Evolutionary conservation across 2,797 vertebrate species (phyloP).

Genomic region (Mareca penelope): DNA sequence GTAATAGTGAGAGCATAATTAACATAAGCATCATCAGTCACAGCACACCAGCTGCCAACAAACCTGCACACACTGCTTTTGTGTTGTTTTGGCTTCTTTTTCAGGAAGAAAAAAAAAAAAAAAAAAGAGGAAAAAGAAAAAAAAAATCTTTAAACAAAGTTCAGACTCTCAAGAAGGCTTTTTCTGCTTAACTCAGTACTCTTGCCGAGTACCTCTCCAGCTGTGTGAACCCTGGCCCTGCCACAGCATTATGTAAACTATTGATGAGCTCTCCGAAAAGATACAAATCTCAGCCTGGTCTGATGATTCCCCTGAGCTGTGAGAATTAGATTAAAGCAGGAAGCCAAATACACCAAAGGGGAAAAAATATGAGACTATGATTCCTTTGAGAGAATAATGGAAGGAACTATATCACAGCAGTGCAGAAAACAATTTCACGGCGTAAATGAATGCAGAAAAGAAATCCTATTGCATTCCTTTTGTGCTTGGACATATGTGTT

Average conservation of each 20-base stretch:
- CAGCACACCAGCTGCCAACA: conserved; percentile 67
- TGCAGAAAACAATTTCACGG: conserved; percentile 57
- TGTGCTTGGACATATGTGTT: background rate
- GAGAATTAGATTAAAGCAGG: conserved; percentile 67
- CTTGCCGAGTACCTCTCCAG: conserved; percentile 37
- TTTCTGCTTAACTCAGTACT: conserved; percentile 40
- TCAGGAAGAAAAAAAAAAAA: background rate
- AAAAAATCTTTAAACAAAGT: conserved; percentile 33
- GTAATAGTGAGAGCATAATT: conserved; percentile 63
- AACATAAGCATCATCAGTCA: conserved; percentile 71
- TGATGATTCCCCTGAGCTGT: conserved; percentile 64
- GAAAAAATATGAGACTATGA: conserved; percentile 48
- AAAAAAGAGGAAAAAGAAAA: background rate
- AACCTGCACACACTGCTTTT: conserved; percentile 52
- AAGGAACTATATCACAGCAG: conserved; percentile 41
- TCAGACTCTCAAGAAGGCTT: conserved; percentile 37
- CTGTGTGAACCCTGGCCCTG: conserved; percentile 64
- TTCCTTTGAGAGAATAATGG: conserved; percentile 59
- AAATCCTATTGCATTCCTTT: conserved; percentile 14
- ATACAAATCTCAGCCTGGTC: conserved; percentile 67
- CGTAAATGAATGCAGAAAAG: conserved; percentile 30
- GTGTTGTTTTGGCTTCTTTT: conserved; percentile 48
- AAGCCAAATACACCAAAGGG: conserved; percentile 62
- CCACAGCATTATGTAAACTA: conserved; percentile 64
- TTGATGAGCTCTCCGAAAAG: conserved; percentile 63